A percentile compares a stretch with the other conserved stretches of the same genome.
These are phyloP conservation scores for Solenodon paradoxus DNA, from an alignment of 2,113 vertebrate genomes.

Conservation along the genomic window DNA sequence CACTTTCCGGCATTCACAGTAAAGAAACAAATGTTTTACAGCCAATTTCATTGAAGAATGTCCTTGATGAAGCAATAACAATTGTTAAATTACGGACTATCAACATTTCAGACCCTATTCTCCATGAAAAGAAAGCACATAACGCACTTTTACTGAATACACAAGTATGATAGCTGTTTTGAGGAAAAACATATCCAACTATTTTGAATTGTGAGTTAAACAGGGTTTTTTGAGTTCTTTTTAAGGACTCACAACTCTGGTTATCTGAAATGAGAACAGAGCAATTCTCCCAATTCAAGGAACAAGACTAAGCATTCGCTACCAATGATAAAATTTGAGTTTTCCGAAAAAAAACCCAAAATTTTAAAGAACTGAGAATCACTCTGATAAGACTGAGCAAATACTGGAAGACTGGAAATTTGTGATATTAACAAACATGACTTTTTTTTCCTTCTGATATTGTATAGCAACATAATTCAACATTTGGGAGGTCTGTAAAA, in stretches of 20 bases:
- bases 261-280: not conserved
- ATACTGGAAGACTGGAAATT: not conserved
- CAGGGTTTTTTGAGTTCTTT: not conserved
- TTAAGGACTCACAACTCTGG: not conserved
- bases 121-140: not conserved
- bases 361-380: not conserved
- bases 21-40: not conserved
- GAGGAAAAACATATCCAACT: not conserved
- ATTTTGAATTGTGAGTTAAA: not conserved
- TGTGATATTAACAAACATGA: not conserved
- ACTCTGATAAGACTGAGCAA: not conserved
- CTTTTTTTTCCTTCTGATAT: not conserved
- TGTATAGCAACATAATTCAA: not conserved
- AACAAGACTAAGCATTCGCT: not conserved
- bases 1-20: not conserved
- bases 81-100: conserved; percentile 14
- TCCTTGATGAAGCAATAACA: not conserved
- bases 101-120: not conserved
- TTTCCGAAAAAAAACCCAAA: not conserved
- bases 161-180: not conserved
- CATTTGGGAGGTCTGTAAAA: conserved; percentile 6
- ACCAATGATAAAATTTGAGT: not conserved
- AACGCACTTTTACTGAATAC: not conserved
- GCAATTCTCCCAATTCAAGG: not conserved
- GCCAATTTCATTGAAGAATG: not conserved